Evolutionary conservation across 2,888 invertebrate species (phyloP), one percentile per base, ranked within the genome.

Genomic region (Erpobdella octoculata): DNA sequence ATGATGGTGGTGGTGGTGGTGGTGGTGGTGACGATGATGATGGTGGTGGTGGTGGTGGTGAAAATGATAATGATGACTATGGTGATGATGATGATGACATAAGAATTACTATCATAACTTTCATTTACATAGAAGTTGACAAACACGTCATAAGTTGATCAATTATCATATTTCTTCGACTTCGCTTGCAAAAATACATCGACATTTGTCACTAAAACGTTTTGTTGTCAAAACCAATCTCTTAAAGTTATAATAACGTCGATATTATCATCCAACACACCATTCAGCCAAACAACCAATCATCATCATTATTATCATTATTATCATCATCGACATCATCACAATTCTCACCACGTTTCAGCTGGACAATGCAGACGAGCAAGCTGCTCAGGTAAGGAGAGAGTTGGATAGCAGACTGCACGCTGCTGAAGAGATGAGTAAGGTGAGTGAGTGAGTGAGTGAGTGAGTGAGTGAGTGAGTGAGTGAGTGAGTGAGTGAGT

Each of bases 291-390:
- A 21, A 1, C 28, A 21, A 53, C 18, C 41, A 12, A 41, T 53
- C 53, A 53, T 48, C 48, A 48, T 48, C 48, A 2, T 48, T 9
- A 9, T 53, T 9, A 15, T 53, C 53, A 12, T 53, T 5, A 12
- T 53, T 28, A 12, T 53, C 21, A 53, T 53, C 35, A 35, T 33
- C 62, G n/a, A 4, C 6, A 8, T 9, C 21, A n/a, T n/a, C n/a
- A n/a, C n/a, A n/a, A n/a, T n/a, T n/a, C n/a, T n/a, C n/a, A n/a
- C n/a, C n/a, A n/a, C n/a, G 61, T 79, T 85, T 74, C 83, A 95
- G 93, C 87, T 98, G 86, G 98, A 98, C 85, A 97, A 96, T 80
- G 93, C 94, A 73, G 98, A 98, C 85, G 98, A 98, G 85, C 98
- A 99, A 86, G 98, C 98, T 75, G 97, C 98, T 64, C 96, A 98